Percentiles rank a stretch among this genome's conserved stretches.
Conservation (phyloP, 2,113 vertebrate species). For the Pogona vitticeps region DNA sequence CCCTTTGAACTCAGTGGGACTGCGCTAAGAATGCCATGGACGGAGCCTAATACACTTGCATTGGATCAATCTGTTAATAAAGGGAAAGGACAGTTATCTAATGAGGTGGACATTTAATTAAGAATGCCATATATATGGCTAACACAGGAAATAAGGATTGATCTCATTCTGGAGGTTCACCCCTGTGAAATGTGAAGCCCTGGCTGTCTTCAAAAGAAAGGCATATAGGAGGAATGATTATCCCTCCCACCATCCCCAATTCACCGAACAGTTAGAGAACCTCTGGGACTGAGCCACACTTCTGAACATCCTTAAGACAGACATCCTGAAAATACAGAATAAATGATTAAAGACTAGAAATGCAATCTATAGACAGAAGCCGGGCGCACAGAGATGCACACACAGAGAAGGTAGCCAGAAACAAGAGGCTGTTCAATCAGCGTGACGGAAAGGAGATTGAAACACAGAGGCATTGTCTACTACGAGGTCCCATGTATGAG, state of each 20-base stretch:
- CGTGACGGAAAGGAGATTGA: slow-evolving; percentile 29
- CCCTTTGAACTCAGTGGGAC: not conserved
- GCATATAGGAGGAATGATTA: not conserved
- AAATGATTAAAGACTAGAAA: slow-evolving; percentile 29
- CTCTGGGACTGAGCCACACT: not conserved
- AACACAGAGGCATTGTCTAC: slow-evolving; percentile 25
- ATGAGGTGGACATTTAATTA: slow-evolving; percentile 9
- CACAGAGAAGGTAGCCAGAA: not conserved
- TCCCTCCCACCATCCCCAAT: not conserved
- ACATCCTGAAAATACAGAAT: slow-evolving; percentile 20
- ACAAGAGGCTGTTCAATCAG: slow-evolving; percentile 30
- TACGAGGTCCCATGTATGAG: slow-evolving; percentile 7
- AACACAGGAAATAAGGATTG: not conserved
- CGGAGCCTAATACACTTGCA: not conserved
- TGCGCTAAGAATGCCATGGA: not conserved
- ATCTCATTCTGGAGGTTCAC: not conserved
- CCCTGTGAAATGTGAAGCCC: not conserved
- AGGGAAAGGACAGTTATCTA: slow-evolving; percentile 6
- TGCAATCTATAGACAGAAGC: slow-evolving; percentile 14
- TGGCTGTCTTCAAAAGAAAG: not conserved
- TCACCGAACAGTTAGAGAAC: not conserved
- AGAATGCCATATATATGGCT: not conserved
- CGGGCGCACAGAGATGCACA: not conserved
- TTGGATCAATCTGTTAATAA: not conserved
- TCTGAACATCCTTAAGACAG: slow-evolving; percentile 4